Conservation (phyloP, 1,140 invertebrate species). For the Mycetomoellerius zeteki region DNA sequence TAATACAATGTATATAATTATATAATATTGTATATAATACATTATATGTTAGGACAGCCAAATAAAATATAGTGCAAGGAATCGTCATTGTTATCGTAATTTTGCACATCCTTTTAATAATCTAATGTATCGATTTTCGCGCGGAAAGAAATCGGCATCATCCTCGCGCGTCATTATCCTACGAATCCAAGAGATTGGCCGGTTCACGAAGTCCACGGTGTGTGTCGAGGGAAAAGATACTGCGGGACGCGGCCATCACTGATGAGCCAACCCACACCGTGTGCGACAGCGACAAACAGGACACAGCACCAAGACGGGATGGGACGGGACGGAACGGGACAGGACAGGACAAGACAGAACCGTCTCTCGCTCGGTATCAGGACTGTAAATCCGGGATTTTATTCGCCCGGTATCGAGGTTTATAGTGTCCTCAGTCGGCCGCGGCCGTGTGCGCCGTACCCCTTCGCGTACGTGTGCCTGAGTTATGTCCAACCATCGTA, state of each 20-base stretch:
- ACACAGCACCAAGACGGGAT: slow-evolving; percentile 76
- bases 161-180: neutral
- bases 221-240: slow-evolving; percentile 78
- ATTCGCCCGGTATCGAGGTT: slow-evolving; percentile 86
- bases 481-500: slow-evolving; percentile 84
- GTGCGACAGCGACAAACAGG: slow-evolving; percentile 81
- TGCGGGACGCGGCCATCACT: slow-evolving; percentile 78
- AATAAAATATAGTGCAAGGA: slow-evolving; percentile 14
- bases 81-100: neutral
- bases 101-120: neutral
- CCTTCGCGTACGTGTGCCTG: slow-evolving; percentile 80
- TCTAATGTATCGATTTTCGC: slow-evolving; percentile 61
- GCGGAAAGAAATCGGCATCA: slow-evolving; percentile 27
- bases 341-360: slow-evolving; percentile 58
- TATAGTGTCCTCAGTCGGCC: slow-evolving; percentile 84
- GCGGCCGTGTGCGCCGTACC: slow-evolving; percentile 71
- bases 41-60: no score
- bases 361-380: slow-evolving; percentile 81
- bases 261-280: slow-evolving; percentile 84
- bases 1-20: no score
- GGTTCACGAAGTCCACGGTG: slow-evolving; percentile 12
- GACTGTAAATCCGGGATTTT: slow-evolving; percentile 86
- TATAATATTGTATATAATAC: no score
- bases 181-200: slow-evolving; percentile 70
- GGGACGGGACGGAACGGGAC: slow-evolving; percentile 77